A percentile compares a stretch with the other conserved stretches of the same genome.
These are phyloP conservation scores for Lacanobia oleracea DNA, from an alignment of 2,888 invertebrate genomes.

Conservation along the genomic window DNA sequence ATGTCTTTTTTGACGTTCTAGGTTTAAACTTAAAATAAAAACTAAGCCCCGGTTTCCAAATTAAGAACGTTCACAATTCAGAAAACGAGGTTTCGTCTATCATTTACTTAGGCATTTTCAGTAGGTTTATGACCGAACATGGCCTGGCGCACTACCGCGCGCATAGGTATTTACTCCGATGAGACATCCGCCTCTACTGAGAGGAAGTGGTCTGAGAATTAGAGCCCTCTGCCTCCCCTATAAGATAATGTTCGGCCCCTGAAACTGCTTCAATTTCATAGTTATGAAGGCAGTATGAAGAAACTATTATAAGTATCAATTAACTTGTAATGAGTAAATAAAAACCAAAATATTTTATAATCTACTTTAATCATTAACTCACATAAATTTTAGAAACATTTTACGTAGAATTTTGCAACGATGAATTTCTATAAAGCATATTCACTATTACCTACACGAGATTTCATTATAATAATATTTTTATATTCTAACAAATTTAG, in stretches of 20 bases:
- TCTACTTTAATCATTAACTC: neutral
- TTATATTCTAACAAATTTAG: neutral
- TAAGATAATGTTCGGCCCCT: too few species aligned
- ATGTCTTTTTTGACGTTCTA: neutral
- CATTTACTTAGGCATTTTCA: too few species aligned
- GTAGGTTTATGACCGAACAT: too few species aligned
- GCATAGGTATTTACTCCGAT: too few species aligned
- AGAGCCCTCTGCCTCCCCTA: too few species aligned
- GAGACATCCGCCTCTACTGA: too few species aligned
- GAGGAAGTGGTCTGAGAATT: too few species aligned
- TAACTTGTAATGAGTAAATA: neutral
- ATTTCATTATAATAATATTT: constrained; percentile 1
- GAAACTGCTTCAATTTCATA: neutral
- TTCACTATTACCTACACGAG: neutral
- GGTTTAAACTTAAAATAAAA: neutral
- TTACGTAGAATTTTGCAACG: too few species aligned
- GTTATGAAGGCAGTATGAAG: neutral
- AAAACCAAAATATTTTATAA: neutral
- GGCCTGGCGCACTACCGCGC: too few species aligned
- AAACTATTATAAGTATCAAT: neutral
- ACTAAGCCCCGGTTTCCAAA: neutral
- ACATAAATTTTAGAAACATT: neutral
- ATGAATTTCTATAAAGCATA: too few species aligned
- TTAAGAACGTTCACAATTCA: too few species aligned
- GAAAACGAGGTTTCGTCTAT: too few species aligned